phyloP scores from a whole-genome alignment of 2,113 vertebrate genomes.

The Bungarus multicinctus region DNA sequence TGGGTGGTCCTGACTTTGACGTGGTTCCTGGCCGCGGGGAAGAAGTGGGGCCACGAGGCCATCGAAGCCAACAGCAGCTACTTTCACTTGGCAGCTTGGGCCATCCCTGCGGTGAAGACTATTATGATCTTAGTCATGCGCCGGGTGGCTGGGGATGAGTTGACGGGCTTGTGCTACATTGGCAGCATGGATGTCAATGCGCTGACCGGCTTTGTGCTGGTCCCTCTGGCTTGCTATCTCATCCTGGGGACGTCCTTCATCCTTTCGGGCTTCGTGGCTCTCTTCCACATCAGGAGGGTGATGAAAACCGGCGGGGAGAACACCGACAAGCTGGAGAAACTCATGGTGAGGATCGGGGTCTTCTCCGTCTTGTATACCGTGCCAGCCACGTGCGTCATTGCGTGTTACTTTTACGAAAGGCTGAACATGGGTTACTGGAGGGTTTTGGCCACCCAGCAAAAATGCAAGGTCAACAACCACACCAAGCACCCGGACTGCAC shows the following conservation, averaged over 20 bases:
- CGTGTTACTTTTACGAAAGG: conserved; percentile 95
- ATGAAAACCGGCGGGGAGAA: conserved; percentile 98
- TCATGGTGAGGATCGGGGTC: conserved; percentile 96
- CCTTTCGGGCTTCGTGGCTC: conserved; percentile 93
- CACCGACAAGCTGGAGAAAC: conserved; percentile 93
- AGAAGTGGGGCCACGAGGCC: conserved; percentile 98
- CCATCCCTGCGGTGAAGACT: conserved; percentile 92
- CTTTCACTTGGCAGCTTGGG: conserved; percentile 96
- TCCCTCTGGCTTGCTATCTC: conserved; percentile 92
- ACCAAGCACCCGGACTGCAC: conserved; percentile 78
- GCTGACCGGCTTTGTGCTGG: conserved; percentile 90
- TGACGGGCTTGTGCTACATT: conserved; percentile 93
- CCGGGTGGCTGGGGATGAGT: conserved; percentile 93
- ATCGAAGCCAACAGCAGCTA: conserved; percentile 98
- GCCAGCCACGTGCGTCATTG: conserved; percentile 94
- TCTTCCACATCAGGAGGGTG: conserved; percentile 93
- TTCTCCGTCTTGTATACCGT: conserved; percentile 95
- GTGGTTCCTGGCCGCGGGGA: conserved; percentile 95
- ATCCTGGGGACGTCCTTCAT: conserved; percentile 93
- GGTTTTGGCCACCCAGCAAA: conserved; percentile 76
- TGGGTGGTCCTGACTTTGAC: conserved; percentile 96
- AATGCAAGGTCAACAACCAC: conserved; percentile 74
- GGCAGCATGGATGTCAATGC: conserved; percentile 95
- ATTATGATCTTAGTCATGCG: conserved; percentile 94
- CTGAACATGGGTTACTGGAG: conserved; percentile 95